Base-by-base conservation (phyloP, 2,113 vertebrate species). In the Clarias gariepinus region DNA sequence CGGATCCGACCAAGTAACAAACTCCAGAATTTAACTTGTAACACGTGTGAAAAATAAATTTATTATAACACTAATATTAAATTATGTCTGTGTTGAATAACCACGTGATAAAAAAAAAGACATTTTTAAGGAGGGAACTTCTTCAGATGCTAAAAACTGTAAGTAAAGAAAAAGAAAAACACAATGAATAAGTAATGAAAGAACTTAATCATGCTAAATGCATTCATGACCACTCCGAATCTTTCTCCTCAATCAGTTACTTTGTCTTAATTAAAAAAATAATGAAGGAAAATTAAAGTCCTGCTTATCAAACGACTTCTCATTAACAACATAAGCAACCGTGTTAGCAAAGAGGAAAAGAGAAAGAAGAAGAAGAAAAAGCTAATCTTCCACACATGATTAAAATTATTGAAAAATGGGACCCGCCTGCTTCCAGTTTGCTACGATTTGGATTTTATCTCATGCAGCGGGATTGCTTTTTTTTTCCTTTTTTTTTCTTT, bases 151-250 rank as follows among this genome's bases (percentile, higher is more conserved):
- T 61, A 47, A 64, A 21, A 64, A 6, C 47, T 73, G 30, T 58
- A 30, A 55, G n/a, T 30, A 77, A 21, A n/a, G 57, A 73, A 10
- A 83, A 84, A 84, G 12, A 36, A 60, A 5, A 3, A 3, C 15
- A 79, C 19, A 76, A 60, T 4, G 15, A 41, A 61, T 61, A 68
- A 76, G 15, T 79, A 47, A 71, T 47, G 18, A 83, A 80, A 88
- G 52, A 86, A 86, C 82, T 63, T 33, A 55, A 77, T 64, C 83
- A 88, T 89, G 84, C 83, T 77, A 28, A 69, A 74, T 57, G 10
- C 66, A 71, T 85, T 90, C 66, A 90, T 81, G 84, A 88, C 84
- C 86, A 64, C 78, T 71, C 36, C 52, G 79, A 57, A 89, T 73
- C 73, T 47, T 81, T 86, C 12, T 84, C 41, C 71, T 83, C 41